Conservation (phyloP, 2,797 vertebrate genomes). For the Triplophysa yarkandensis region DNA sequence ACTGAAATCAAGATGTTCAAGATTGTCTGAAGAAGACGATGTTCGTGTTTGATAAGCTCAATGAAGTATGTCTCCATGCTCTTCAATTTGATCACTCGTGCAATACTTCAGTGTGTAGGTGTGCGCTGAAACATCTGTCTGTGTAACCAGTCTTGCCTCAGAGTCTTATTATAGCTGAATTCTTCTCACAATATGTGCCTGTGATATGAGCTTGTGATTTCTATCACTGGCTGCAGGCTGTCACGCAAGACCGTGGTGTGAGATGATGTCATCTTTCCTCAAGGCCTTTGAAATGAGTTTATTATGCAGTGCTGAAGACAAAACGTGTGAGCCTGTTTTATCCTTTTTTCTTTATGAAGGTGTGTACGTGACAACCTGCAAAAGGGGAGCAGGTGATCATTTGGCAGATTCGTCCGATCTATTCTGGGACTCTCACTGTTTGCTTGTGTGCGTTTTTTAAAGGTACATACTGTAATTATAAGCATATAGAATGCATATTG, state of each 20-base stretch:
- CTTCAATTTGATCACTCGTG: constrained; percentile 48
- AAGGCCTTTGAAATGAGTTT: constrained; percentile 26
- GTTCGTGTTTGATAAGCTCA: constrained; percentile 16
- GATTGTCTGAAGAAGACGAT: constrained; percentile 30
- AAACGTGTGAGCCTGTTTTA: constrained; percentile 20
- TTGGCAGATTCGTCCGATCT: constrained; percentile 37
- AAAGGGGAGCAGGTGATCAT: constrained; percentile 19
- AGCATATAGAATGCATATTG: constrained; percentile 6
- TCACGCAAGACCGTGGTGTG: neutral
- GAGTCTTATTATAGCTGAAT: constrained; percentile 54
- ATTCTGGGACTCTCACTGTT: constrained; percentile 23
- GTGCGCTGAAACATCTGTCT: constrained; percentile 48
- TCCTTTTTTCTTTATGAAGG: neutral
- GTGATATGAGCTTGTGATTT: constrained; percentile 45
- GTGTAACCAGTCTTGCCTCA: constrained; percentile 25
- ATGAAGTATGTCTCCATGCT: constrained; percentile 26
- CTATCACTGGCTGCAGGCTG: constrained; percentile 35
- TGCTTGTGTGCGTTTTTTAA: constrained; percentile 28
- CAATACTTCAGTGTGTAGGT: constrained; percentile 17
- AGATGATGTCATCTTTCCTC: constrained; percentile 31
- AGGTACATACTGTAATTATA: constrained; percentile 29
- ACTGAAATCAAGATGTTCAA: neutral
- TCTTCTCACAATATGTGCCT: constrained; percentile 43
- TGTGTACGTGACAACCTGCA: neutral
- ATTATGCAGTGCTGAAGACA: constrained; percentile 21